These are phyloP conservation scores for Montipora capricornis DNA, from an alignment of 64 coral and sea anemone species.

Conservation along the genomic window DNA sequence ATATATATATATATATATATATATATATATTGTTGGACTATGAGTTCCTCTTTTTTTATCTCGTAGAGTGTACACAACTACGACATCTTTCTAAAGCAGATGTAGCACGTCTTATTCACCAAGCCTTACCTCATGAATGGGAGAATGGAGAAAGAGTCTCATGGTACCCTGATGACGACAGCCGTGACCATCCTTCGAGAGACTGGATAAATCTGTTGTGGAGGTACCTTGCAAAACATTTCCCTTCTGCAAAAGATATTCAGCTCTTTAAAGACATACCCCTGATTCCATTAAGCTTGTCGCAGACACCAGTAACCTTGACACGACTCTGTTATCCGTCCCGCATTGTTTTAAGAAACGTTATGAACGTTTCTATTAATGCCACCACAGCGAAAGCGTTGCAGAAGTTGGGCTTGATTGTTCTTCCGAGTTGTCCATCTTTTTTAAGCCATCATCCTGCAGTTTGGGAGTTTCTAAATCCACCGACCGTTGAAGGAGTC, in stretches of 20 bases:
- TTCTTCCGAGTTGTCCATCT: slow-evolving; percentile 51
- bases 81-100: background rate
- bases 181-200: background rate
- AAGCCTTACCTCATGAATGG: slow-evolving; percentile 46
- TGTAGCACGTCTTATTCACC: background rate
- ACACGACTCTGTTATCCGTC: slow-evolving; percentile 53
- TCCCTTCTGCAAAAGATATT: slow-evolving; percentile 33
- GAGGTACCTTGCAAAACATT: slow-evolving; percentile 68
- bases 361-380: slow-evolving; percentile 19
- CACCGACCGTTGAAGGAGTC: slow-evolving; percentile 54
- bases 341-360: slow-evolving; percentile 25
- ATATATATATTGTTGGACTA: background rate
- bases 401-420: slow-evolving; percentile 42
- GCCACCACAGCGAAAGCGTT: slow-evolving; percentile 22
- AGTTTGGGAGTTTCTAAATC: slow-evolving; percentile 36
- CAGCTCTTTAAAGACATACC: slow-evolving; percentile 50
- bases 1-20: too few relatives aligned
- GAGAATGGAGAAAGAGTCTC: background rate
- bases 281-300: slow-evolving; percentile 47
- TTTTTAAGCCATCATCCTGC: slow-evolving; percentile 44
- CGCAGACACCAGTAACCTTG: slow-evolving; percentile 8
- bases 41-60: slow-evolving; percentile 38
- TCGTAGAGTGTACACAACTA: background rate
- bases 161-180: slow-evolving; percentile 42
- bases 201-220: slow-evolving; percentile 71